phyloP scores from a whole-genome alignment of 2,888 invertebrate species.

The Chrysopilus asiliformis region DNA sequence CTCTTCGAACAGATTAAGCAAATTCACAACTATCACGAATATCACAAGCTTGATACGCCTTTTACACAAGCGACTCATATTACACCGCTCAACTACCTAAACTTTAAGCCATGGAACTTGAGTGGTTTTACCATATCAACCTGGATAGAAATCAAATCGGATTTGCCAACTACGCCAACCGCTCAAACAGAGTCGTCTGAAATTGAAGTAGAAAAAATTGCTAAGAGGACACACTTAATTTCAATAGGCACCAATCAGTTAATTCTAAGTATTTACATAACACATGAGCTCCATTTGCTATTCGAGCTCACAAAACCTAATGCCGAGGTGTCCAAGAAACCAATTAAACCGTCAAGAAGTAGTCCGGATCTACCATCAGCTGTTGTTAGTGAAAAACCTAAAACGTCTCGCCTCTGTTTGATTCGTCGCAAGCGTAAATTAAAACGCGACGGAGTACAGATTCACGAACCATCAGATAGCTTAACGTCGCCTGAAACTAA shows the following conservation, averaged over 20 bases:
- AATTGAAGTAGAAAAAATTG: too few species aligned
- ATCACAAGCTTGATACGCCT: conserved; percentile 25
- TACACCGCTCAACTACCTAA: conserved; percentile 28
- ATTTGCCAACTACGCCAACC: background rate
- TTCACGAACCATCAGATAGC: background rate
- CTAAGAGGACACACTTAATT: conserved; percentile 22
- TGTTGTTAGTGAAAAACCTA: background rate
- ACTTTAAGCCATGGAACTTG: conserved; percentile 24
- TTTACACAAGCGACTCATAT: conserved; percentile 31
- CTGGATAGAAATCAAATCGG: conserved; percentile 28
- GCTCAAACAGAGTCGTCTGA: background rate
- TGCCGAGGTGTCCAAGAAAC: conserved; percentile 19
- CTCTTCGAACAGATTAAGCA: conserved; percentile 28
- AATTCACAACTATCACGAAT: conserved; percentile 28
- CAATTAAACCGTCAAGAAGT: background rate
- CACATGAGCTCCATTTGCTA: conserved; percentile 25
- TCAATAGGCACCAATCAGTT: conserved; percentile 33
- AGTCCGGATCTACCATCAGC: background rate
- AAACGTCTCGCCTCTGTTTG: conserved; percentile 1
- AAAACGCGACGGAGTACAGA: too few species aligned
- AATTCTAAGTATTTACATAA: conserved; percentile 30
- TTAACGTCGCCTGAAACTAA: background rate
- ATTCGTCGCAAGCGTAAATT: conserved; percentile 8
- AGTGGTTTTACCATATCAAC: conserved; percentile 30
- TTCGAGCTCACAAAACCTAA: conserved; percentile 30